A percentile compares a stretch with the other conserved stretches of the same genome.
Conservation (phyloP, 2,888 invertebrate genomes). For the Metalampra italica region DNA sequence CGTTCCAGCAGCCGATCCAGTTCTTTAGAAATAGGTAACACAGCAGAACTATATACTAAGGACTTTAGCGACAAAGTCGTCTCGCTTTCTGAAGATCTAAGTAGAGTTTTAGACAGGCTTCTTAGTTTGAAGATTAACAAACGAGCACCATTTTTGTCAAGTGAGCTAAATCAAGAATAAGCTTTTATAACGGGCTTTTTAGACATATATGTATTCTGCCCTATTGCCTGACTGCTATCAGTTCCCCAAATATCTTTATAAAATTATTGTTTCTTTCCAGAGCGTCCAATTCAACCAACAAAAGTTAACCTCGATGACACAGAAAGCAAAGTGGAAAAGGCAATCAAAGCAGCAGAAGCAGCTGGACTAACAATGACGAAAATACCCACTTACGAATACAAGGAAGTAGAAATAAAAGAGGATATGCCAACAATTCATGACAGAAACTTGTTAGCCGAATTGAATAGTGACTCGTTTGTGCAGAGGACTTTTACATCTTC, state of each 20-base stretch:
- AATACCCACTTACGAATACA: constrained; percentile 70
- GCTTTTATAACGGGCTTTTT: not conserved
- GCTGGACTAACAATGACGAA: constrained; percentile 72
- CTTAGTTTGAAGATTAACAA: constrained; percentile 6
- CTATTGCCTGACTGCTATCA: too few relatives aligned
- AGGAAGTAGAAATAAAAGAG: constrained; percentile 66
- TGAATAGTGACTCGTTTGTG: constrained; percentile 84
- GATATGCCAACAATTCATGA: constrained; percentile 77
- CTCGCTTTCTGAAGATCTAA: constrained; percentile 6
- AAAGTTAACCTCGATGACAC: constrained; percentile 59
- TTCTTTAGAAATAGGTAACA: constrained; percentile 59
- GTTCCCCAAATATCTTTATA: too few relatives aligned
- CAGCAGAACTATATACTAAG: not conserved
- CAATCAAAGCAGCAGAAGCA: constrained; percentile 72
- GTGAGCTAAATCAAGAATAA: constrained; percentile 8
- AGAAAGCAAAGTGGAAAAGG: constrained; percentile 64
- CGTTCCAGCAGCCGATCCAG: constrained; percentile 55
- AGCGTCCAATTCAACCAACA: constrained; percentile 27
- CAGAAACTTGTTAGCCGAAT: constrained; percentile 80
- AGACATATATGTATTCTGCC: too few relatives aligned
- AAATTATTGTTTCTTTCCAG: constrained; percentile 24
- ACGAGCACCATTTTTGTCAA: constrained; percentile 7
- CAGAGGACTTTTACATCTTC: constrained; percentile 80
- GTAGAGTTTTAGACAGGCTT: constrained; percentile 4
- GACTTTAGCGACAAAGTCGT: too few relatives aligned